Evolutionary conservation across 2,113 vertebrate genomes (phyloP), one percentile per base, ranked within the genome.

Genomic region (Numida meleagris): DNA sequence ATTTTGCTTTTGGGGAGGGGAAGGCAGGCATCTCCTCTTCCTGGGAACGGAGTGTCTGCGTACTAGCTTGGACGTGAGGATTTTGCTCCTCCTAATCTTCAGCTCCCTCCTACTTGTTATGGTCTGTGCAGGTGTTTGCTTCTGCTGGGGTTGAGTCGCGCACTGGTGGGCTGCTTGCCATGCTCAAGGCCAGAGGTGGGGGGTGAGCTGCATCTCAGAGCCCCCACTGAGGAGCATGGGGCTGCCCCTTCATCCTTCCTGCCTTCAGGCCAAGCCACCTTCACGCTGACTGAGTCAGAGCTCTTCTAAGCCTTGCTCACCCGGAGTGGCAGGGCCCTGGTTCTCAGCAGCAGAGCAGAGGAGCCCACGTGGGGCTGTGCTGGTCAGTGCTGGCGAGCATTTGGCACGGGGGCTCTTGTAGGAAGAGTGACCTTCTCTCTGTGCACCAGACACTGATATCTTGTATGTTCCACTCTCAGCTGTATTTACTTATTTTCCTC

Each of bases 311-410:
- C 33, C 76, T n/a, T n/a, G n/a, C n/a, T n/a, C n/a, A n/a, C n/a
- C n/a, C n/a, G n/a, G 91, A 40, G 91, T n/a, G 88, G 91, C 58
- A 43, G 90, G 85, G 86, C 93, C 34, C 8, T 82, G 90, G 34
- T 66, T 25, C 84, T 46, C 24, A n/a, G 87, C 73, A 78, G 3
- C 29, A 40, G 55, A 46, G 46, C 20, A 29, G 21, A 59, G 66
- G 92, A 76, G 15, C 20, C 43, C 9, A 48, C 75, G 82, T 76
- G 83, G 65, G 53, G 45, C 86, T 94, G 29, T 95, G 80, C 70
- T 82, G 85, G 74, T 63, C 71, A 38, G 79, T 72, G 94, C 85
- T 85, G 79, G 82, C 83, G 33, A 48, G 94, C 34, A 50, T 59
- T 62, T 4, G 50, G 90, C 42, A 34, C 82, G 34, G 71, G 58